Evolutionary conservation across 2,797 vertebrate genomes (phyloP), one percentile per base, ranked within the genome.

Genomic region (Dromococcyx pavoninus): DNA sequence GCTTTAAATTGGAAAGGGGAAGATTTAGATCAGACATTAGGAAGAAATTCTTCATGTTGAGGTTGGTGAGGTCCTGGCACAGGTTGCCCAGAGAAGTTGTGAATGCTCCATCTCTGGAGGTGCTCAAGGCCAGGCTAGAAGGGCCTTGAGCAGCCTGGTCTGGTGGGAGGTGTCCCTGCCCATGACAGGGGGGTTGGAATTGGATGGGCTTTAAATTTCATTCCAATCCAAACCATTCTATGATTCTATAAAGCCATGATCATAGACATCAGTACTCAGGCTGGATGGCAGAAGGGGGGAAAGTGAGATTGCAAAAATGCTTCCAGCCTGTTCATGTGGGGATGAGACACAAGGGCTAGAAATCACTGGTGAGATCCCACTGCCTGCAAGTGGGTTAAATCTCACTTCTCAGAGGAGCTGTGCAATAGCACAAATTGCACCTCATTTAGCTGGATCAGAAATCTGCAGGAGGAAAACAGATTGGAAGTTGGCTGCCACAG

Each of bases 401-500:
- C 35, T 33, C 10, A 0, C 48, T 48, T 74, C 62, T 61, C 0
- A 0, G 54, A 41, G 72, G 39, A 64, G 44, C 46, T 57, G 73
- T 86, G 76, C 50, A 35, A 24, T 64, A n/a, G 48, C 86, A 39
- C 8, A 12, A 70, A 37, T 50, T 44, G 18, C 2, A 8, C 27
- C 83, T 64, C 3, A 0, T 32, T 60, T 30, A 83, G 46, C 69
- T 73, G 85, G 39, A 72, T 79, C 41, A 67, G 27, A 72, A 82
- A 79, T 22, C 35, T 60, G 72, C 80, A 28, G 80, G 72, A 83
- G 54, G 56, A 60, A 86, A 94, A 33, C 73, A 94, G 80, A 82
- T 37, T 82, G 90, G 80, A 69, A 83, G 60, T 89, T 89, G 84
- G 80, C 90, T 94, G 88, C 84, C 85, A 56, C 44, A 21, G 60